phyloP scores from a whole-genome alignment of 2,797 vertebrate genomes.

The Myotis pilosus region DNA sequence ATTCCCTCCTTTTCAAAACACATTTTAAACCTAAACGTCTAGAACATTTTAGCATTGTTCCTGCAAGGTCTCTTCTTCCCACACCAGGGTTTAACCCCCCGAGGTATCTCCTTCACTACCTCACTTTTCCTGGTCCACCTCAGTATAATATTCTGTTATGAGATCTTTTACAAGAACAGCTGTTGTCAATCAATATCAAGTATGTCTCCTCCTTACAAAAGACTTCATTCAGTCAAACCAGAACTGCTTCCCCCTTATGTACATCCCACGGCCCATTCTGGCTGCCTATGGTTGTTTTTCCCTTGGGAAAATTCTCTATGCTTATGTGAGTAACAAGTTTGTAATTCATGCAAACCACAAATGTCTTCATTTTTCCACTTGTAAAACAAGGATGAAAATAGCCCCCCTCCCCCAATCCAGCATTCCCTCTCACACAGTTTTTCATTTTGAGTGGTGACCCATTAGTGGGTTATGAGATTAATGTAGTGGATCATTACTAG shows the following conservation, averaged over 20 bases:
- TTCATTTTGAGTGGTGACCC: not conserved
- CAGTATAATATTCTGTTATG: not conserved
- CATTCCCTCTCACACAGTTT: not conserved
- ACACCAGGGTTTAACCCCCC: not conserved
- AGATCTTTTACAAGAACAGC: constrained; percentile 42
- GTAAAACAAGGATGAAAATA: not conserved
- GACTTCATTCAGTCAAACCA: constrained; percentile 39
- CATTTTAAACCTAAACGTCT: not conserved
- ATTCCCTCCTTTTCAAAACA: not conserved
- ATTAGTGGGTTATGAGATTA: not conserved
- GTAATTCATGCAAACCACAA: constrained; percentile 30
- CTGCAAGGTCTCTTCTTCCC: not conserved
- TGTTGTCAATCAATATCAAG: not conserved
- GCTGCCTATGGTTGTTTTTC: not conserved
- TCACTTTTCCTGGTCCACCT: not conserved
- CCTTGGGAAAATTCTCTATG: not conserved
- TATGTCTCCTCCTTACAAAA: constrained; percentile 35
- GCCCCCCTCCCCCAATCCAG: not conserved
- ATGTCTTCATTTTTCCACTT: not conserved
- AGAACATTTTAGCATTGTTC: not conserved
- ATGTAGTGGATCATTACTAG: not conserved
- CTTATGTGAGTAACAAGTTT: not conserved
- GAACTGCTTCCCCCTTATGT: not conserved
- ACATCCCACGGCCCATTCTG: not conserved
- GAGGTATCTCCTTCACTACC: not conserved